Conservation (phyloP, 2,888 invertebrate genomes). For the Sinohyriopsis cumingii region DNA sequence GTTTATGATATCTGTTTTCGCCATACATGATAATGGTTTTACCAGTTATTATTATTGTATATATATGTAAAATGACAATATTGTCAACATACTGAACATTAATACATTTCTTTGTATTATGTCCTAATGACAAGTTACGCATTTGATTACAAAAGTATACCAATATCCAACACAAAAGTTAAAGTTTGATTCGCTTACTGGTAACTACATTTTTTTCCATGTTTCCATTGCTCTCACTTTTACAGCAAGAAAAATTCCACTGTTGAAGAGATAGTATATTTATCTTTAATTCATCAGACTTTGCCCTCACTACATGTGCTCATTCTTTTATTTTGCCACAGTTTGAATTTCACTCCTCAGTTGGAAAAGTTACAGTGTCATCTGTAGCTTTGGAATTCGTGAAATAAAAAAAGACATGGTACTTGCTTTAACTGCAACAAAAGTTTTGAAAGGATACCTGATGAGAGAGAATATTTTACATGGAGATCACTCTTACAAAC, state of each 20-base stretch:
- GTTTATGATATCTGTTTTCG: slow-evolving; percentile 23
- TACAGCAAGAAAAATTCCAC: slow-evolving; percentile 13
- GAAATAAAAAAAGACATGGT: slow-evolving; percentile 8
- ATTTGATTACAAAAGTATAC: too few species aligned
- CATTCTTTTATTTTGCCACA: too few species aligned
- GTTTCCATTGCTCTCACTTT: neutral
- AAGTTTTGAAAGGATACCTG: neutral
- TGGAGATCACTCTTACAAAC: too few species aligned
- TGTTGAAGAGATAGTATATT: slow-evolving; percentile 7
- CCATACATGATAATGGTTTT: neutral
- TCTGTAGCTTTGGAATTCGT: slow-evolving; percentile 4
- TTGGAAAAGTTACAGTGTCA: slow-evolving; percentile 11
- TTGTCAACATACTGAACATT: too few species aligned
- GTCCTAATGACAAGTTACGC: too few species aligned
- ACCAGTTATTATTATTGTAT: too few species aligned
- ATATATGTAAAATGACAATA: too few species aligned
- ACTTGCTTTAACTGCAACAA: slow-evolving; percentile 11
- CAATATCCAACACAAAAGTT: too few species aligned
- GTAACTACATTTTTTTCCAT: neutral
- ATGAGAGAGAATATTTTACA: too few species aligned
- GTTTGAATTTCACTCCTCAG: neutral
- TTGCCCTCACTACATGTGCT: neutral
- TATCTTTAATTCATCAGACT: slow-evolving; percentile 8
- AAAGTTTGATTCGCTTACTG: neutral
- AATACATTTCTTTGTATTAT: too few species aligned